phyloP scores from a whole-genome alignment of 2,113 vertebrate species.

The Phaethon lepturus region DNA sequence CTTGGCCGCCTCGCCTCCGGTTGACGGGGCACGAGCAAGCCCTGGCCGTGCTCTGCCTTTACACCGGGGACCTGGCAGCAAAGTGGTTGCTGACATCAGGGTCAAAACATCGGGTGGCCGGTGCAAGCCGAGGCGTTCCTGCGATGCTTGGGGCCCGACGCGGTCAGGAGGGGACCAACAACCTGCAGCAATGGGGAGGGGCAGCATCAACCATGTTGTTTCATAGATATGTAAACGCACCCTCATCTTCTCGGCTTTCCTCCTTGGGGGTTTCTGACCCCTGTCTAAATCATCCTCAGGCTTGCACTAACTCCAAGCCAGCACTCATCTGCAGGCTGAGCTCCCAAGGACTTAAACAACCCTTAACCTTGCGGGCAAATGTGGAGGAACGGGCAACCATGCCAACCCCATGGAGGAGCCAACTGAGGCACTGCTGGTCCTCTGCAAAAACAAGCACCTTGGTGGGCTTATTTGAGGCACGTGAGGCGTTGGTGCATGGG shows the following conservation, averaged over 20 bases:
- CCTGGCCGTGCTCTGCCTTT: neutral
- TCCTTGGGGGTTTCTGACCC: neutral
- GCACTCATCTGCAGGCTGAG: neutral
- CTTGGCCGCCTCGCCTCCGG: neutral
- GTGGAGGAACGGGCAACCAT: fast-evolving
- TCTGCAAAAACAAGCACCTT: neutral
- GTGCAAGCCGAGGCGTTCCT: neutral
- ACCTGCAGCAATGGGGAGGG: neutral
- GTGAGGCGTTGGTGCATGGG: neutral
- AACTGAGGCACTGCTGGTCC: neutral
- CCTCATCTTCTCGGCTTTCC: neutral
- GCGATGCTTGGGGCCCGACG: neutral
- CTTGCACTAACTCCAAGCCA: neutral
- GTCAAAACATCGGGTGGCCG: neutral
- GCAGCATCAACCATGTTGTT: neutral
- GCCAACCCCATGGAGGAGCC: neutral
- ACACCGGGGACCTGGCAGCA: neutral
- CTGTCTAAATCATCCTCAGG: neutral
- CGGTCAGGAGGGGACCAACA: fast-evolving
- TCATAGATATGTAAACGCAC: neutral
- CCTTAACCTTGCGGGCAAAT: neutral
- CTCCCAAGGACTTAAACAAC: neutral
- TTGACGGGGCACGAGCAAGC: neutral
- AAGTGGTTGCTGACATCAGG: neutral
- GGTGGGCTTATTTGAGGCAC: neutral